A percentile compares a stretch with the other conserved stretches of the same genome.
phyloP scores from a whole-genome alignment of 2,797 vertebrate genomes.

The Florisuga fusca region DNA sequence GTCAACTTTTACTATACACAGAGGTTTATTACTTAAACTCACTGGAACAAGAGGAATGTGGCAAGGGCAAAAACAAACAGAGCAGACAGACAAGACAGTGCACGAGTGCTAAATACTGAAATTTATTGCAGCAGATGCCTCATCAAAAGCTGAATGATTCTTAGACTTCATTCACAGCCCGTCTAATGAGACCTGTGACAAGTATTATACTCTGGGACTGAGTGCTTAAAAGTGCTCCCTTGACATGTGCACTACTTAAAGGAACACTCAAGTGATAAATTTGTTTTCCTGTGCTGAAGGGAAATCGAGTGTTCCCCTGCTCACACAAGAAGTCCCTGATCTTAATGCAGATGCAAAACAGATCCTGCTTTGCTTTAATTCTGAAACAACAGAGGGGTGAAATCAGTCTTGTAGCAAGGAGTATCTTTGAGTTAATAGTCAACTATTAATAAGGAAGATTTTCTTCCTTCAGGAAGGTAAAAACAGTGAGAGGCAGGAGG shows the following conservation, averaged over 20 bases:
- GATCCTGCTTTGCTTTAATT: not conserved
- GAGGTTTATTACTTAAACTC: not conserved
- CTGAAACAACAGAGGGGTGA: not conserved
- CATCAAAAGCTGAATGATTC: not conserved
- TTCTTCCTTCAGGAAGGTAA: not conserved
- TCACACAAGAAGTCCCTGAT: not conserved
- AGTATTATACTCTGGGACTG: not conserved
- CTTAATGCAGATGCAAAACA: not conserved
- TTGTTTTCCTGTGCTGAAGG: slow-evolving; percentile 5
- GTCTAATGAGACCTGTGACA: not conserved
- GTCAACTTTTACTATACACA: not conserved
- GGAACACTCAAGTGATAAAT: slow-evolving; percentile 27
- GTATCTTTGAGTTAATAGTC: not conserved
- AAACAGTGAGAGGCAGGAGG: not conserved
- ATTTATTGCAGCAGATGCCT: not conserved
- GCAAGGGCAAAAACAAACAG: not conserved
- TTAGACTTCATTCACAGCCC: slow-evolving; percentile 1
- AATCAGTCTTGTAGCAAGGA: not conserved
- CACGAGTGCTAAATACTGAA: not conserved
- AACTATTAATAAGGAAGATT: not conserved
- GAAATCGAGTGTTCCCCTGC: not conserved
- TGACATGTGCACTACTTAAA: not conserved
- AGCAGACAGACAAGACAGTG: not conserved
- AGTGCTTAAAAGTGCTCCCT: not conserved
- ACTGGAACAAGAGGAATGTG: not conserved